Evolutionary conservation across 2,888 invertebrate genomes (phyloP).

Genomic region (Notocelia uddmanniana): DNA sequence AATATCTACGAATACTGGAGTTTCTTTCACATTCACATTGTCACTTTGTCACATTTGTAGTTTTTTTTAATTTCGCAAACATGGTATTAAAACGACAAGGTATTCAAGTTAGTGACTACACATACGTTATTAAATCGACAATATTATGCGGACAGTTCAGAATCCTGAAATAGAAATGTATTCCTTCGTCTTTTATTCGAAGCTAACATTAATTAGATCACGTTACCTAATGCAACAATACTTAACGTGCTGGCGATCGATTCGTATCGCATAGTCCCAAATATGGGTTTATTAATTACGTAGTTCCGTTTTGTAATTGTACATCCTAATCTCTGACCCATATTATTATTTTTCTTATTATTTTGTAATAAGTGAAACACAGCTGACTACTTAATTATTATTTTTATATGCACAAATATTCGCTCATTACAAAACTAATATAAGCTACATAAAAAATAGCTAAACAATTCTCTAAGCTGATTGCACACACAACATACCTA

Average conservation of each 20-base stretch:
- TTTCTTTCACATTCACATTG: not conserved
- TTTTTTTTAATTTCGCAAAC: slow-evolving; percentile 1
- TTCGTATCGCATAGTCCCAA: not conserved
- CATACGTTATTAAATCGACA: slow-evolving; percentile 4
- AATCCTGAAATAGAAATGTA: not conserved
- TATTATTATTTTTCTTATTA: not conserved
- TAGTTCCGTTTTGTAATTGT: too few relatives aligned
- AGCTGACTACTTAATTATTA: too few relatives aligned
- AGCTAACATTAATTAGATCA: not conserved
- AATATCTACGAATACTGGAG: too few relatives aligned
- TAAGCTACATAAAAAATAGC: not conserved
- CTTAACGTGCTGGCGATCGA: not conserved
- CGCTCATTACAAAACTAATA: not conserved
- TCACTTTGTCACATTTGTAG: slow-evolving; percentile 5
- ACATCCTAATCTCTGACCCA: not conserved
- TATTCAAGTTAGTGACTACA: not conserved
- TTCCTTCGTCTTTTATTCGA: not conserved
- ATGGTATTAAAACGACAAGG: slow-evolving; percentile 5
- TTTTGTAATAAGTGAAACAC: not conserved
- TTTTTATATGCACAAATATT: too few relatives aligned
- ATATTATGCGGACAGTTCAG: not conserved
- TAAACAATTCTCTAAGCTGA: not conserved
- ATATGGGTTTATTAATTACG: not conserved
- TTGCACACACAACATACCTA: not conserved
- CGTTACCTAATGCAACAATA: too few relatives aligned